Conservation (phyloP, 1,140 invertebrate species). For the Campoletis sonorensis region DNA sequence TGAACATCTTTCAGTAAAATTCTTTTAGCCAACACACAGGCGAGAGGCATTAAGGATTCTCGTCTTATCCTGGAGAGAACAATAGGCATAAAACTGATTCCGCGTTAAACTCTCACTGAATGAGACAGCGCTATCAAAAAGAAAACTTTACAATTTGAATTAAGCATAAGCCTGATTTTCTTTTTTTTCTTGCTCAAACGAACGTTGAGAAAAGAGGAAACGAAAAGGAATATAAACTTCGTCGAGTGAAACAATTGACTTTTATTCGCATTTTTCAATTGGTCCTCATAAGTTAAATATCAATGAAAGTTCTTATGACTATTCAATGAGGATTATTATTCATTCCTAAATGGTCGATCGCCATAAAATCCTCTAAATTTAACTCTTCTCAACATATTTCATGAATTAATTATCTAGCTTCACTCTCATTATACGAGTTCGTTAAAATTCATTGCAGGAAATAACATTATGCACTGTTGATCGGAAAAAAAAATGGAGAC, state of each 20-base stretch:
- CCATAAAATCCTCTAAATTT: not conserved
- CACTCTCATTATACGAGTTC: too few species aligned
- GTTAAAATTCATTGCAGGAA: too few species aligned
- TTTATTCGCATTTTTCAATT: not conserved
- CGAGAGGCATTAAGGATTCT: not conserved
- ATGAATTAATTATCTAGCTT: too few species aligned
- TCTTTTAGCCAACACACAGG: not conserved
- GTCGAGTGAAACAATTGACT: not conserved
- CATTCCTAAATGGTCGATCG: not conserved
- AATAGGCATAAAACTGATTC: not conserved
- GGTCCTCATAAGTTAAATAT: not conserved
- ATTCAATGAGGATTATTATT: not conserved
- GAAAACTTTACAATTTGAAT: not conserved
- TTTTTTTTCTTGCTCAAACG: too few species aligned
- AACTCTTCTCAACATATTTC: too few species aligned
- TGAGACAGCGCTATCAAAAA: not conserved
- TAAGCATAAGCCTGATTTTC: not conserved
- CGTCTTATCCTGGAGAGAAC: not conserved
- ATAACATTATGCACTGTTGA: too few species aligned
- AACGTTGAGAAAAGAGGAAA: not conserved
- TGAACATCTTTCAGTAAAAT: not conserved
- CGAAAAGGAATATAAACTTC: not conserved
- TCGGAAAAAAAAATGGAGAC: too few species aligned
- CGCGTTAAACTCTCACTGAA: conserved; percentile 16
- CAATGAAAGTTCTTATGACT: not conserved